Conservation (phyloP, 2,888 invertebrate genomes). For the Eustalomyia histrio region DNA sequence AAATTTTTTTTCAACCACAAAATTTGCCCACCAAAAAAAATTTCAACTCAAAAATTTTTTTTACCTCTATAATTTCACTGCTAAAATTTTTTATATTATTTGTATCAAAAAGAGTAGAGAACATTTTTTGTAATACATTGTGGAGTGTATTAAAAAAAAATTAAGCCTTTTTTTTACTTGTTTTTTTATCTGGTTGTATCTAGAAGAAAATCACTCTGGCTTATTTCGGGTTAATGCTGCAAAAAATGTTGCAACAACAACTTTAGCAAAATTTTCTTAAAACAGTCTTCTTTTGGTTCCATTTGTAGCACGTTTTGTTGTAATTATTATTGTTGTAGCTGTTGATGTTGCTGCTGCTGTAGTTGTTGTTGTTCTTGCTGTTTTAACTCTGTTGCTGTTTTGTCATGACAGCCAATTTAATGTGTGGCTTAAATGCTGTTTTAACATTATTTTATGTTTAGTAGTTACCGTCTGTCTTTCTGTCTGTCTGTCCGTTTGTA, state of each 20-base stretch:
- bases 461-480: conserved; percentile 10
- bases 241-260: conserved; percentile 44
- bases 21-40: no score
- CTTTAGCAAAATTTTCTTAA: conserved; percentile 6
- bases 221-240: no score
- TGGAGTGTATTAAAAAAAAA: no score
- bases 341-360: conserved; percentile 11
- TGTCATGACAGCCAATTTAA: conserved; percentile 54
- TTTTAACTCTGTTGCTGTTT: conserved; percentile 51
- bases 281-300: conserved; percentile 52
- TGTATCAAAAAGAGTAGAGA: no score
- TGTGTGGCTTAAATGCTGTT: conserved; percentile 30
- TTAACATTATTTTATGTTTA: conserved; percentile 56
- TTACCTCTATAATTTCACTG: no score
- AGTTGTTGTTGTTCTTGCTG: conserved; percentile 39
- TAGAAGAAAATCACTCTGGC: no score
- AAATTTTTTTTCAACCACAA: no score
- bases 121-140: no score
- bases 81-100: no score
- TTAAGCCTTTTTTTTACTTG: no score
- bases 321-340: conserved; percentile 64
- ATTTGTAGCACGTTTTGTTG: conserved; percentile 66
- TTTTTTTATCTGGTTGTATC: no score
- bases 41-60: no score
- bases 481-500: conserved; percentile 26